Base-by-base conservation (phyloP, 2,888 invertebrate species). In the Campoletis raptor region DNA sequence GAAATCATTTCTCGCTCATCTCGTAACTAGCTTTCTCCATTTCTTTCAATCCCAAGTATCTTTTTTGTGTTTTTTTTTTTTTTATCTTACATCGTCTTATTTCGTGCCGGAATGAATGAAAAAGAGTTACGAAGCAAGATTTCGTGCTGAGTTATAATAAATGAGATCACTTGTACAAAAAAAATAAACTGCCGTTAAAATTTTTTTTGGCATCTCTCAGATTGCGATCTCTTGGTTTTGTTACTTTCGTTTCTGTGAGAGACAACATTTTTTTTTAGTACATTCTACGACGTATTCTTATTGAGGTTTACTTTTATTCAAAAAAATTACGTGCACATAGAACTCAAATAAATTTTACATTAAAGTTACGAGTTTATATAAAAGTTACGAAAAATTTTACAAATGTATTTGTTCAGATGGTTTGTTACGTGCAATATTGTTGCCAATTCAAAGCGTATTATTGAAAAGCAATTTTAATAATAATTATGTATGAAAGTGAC, bases 11-110 rank as follows among this genome's bases (percentile, higher is more conserved):
- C 52, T 76, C 70, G n/a, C 15, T n/a, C 40, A 12, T 30, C 36
- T 64, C 70, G 76, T 15, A 52, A 81, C 70, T 66, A 36, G 54
- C 74, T 85, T 85, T 85, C 81, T 70, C 76, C 57, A 57, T 40
- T 21, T 74, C n/a, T 67, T n/a, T 30, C 30, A 30, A 15, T 30
- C 24, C 57, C 57, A 15, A 30, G 57, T 15, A 57, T 64, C 52
- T 66, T 52, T 80, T 57, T 42, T 30, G 0, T 12, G 10, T 48
- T 21, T 8, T 40, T 30, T 15, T 66, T n/a, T 15, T 74, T 67
- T 70, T 66, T 9, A 21, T 61, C 4, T 36, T 7, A 37, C 4
- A 7, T 18, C 21, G 12, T 61, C 24, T 57, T 42, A 9, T 36
- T 67, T 61, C 21, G 3, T 45, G n/a, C 9, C 21, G n/a, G 21